Evolutionary conservation across 2,113 vertebrate genomes (phyloP).

Genomic region (Macroglossus sobrinus): DNA sequence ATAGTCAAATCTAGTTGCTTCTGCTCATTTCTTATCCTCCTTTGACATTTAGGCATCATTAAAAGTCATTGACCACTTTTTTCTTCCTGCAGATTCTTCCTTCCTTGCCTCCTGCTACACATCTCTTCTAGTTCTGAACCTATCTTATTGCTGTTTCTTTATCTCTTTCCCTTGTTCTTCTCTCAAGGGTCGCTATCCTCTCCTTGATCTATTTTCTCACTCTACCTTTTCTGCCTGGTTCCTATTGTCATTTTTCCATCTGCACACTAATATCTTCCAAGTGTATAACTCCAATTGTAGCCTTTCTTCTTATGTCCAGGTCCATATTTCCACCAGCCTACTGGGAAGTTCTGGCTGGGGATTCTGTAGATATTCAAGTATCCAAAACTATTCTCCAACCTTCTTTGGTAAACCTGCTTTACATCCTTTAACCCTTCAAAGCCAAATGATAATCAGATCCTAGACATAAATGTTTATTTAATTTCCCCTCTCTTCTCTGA

Average conservation of each 20-base stretch:
- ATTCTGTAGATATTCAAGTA: not conserved
- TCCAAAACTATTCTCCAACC: not conserved
- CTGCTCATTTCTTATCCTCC: not conserved
- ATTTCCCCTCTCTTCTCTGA: not conserved
- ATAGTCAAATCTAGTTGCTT: not conserved
- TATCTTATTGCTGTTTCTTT: not conserved
- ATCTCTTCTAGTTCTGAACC: not conserved
- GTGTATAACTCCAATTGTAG: not conserved
- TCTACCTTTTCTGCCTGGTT: not conserved
- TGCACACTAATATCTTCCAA: not conserved
- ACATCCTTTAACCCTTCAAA: not conserved
- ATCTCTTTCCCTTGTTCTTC: not conserved
- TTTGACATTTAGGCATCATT: not conserved
- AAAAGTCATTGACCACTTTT: not conserved
- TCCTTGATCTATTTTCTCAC: not conserved
- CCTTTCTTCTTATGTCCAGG: not conserved
- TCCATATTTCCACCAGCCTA: not conserved
- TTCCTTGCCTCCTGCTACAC: not conserved
- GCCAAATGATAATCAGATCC: not conserved
- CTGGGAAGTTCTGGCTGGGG: not conserved
- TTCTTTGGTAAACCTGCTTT: not conserved
- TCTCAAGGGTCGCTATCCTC: not conserved
- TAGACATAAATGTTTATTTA: not conserved
- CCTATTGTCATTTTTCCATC: not conserved
- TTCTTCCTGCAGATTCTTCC: not conserved